Evolutionary conservation across 2,888 invertebrate species (phyloP).

Genomic region (Neocrepidodera transversa): DNA sequence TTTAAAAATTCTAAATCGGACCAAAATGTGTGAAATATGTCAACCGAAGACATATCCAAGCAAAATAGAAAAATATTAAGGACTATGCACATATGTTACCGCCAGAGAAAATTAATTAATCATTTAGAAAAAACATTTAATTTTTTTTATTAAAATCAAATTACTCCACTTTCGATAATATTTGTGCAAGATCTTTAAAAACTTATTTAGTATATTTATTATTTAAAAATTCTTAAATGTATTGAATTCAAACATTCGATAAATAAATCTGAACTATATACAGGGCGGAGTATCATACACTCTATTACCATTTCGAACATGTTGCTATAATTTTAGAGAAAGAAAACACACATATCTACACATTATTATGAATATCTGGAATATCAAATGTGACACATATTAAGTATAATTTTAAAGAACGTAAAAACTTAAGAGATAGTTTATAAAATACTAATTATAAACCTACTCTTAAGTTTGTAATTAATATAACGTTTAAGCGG

Average conservation of each 20-base stretch:
- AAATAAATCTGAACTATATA: slow-evolving; percentile 22
- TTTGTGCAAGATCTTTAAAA: background rate
- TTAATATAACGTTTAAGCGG: slow-evolving; percentile 11
- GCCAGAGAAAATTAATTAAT: too few species aligned
- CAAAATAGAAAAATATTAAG: slow-evolving; percentile 12
- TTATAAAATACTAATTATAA: too few species aligned
- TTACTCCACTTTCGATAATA: background rate
- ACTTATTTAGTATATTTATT: slow-evolving; percentile 12
- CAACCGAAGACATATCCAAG: slow-evolving; percentile 1
- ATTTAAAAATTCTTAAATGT: background rate
- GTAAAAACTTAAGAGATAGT: too few species aligned
- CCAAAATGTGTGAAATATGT: background rate
- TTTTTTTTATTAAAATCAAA: too few species aligned
- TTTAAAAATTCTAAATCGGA: slow-evolving; percentile 7
- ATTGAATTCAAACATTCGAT: slow-evolving; percentile 19
- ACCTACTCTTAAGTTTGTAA: slow-evolving; percentile 1
- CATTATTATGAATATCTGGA: slow-evolving; percentile 18
- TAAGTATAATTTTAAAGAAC: slow-evolving; percentile 20
- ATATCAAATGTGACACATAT: slow-evolving; percentile 25
- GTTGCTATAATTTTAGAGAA: slow-evolving; percentile 17
- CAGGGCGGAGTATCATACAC: slow-evolving; percentile 16
- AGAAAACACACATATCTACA: slow-evolving; percentile 24
- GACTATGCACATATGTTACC: background rate
- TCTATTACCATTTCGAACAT: slow-evolving; percentile 18
- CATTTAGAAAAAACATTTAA: too few species aligned